Evolutionary conservation across 2,797 vertebrate species (phyloP), one percentile per base, ranked within the genome.

Genomic region (Aphelocoma californica): DNA sequence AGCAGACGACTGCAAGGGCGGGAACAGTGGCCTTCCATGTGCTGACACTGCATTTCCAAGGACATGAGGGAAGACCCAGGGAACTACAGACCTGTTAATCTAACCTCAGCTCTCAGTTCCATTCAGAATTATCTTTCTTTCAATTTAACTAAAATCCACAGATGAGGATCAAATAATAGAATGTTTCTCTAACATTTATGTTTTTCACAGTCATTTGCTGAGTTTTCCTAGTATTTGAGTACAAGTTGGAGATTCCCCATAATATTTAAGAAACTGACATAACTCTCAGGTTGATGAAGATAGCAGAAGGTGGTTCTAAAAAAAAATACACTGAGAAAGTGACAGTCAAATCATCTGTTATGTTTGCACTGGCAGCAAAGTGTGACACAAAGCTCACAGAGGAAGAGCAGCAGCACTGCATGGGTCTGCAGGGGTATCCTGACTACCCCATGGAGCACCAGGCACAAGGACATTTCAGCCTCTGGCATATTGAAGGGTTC

Each of bases 261-360:
- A 72, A 73, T 60, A 85, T 92, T 95, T 90, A 73, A 61, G 75
- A 72, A 87, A 70, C 74, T 74, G 71, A 74, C 57, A 54, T 36
- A 86, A 77, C 42, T 87, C 66, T 94, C 34, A 61, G 53, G 75
- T 19, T 69, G 83, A 44, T 64, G 60, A 90, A 89, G 70, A 83
- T 1, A 84, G 86, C 81, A 94, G 91, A 82, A 93, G 61, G 87
- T 83, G 69, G 50, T 86, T 93, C 72, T 93, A 78, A 93, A 92
- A 90, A 90, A 82, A 89, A 73, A 65, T 18, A 78, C 44, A 57
- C 57, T 65, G 72, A 69, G 91, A 74, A 91, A 92, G 79, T 8
- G 79, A 74, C 53, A 96, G 93, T 71, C 91, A 71, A 82, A 44
- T 90, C 79, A 61, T 92, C 90, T 89, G 84, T 32, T 69, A 12